Evolutionary conservation across 2,888 invertebrate species (phyloP), one percentile per base, ranked within the genome.

Genomic region (Melieria omissa): DNA sequence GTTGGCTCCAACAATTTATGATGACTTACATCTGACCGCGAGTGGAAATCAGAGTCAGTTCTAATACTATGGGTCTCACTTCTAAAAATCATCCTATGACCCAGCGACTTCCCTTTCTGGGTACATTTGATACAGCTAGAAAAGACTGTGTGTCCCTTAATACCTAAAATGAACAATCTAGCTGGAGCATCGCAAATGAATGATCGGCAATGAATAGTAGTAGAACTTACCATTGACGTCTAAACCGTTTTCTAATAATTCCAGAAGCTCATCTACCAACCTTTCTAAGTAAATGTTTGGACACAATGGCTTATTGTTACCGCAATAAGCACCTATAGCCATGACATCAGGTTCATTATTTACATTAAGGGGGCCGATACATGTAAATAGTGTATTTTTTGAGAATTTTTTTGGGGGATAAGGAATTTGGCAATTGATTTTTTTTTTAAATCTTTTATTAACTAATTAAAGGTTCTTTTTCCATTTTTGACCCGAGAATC

Each of bases 321-420:
- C 68, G 29, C 70, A 70, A 52, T 64, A 70, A 41, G 58, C 58
- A 9, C 52, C 58, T 29, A 41, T 58, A 64, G 67, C 45, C 16
- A 62, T 62, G 7, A 70, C 69, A n/a, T 55, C n/a, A 8, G 6
- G 14, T 14, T 46, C 60, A 4, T 52, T 57, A 29, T 71, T 46
- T 12, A 73, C 60, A 65, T 73, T 71, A 41, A 68, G 66, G 66
- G n/a, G n/a, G n/a, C n/a, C n/a, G n/a, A n/a, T n/a, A n/a, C n/a
- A n/a, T n/a, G n/a, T n/a, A n/a, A n/a, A n/a, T n/a, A n/a, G n/a
- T n/a, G n/a, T n/a, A n/a, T n/a, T n/a, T n/a, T n/a, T n/a, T n/a
- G n/a, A n/a, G n/a, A n/a, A n/a, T n/a, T n/a, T n/a, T n/a, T n/a
- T n/a, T n/a, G n/a, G n/a, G n/a, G n/a, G n/a, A n/a, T n/a, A n/a